Base-by-base conservation (phyloP, 2,113 vertebrate species). In the Morone saxatilis region DNA sequence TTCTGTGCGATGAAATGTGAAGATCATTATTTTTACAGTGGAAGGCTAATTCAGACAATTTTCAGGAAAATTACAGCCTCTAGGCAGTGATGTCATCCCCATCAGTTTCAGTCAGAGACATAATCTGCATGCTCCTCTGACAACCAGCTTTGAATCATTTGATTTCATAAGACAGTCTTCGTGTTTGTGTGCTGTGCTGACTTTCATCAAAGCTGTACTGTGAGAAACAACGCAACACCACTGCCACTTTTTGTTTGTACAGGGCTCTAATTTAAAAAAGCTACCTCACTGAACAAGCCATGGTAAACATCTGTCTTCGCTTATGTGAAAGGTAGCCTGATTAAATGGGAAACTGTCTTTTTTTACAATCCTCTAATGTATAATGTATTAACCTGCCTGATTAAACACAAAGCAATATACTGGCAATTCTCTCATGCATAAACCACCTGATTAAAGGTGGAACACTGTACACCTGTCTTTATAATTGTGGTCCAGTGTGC, bases 41-140 rank as follows among this genome's bases (percentile, higher is more conserved):
- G 17, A 72, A 43, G 25, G 13, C 54, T 87, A 73, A 84, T 81
- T 72, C n/a, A n/a, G 50, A 60, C 8, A 12, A 43, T 71, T 83
- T 76, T 69, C 36, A 22, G 14, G 38, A 78, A 80, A 87, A 81
- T 40, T 36, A 43, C 38, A 61, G 73, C 74, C 67, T 61, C 4
- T 0, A 8, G 69, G 75, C 50, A 40, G 48, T 22, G 69, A 75
- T 53, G 57, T 61, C 73, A 50, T 61, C 36, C 60, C 43, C 61
- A 38, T 66, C 69, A 25, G 65, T 25, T 70, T 19, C 13, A 4
- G 53, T 83, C 70, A 7, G 54, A 80, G 43, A 19, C 25, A 0
- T 68, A 22, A 83, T 73, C 40, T 47, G 10, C 40, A 25, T 43
- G 50, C 69, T 65, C 20, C 59, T 78, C 61, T 82, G 65, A 85